phyloP scores from a whole-genome alignment of 2,113 vertebrate species.

The Mirza zaza region DNA sequence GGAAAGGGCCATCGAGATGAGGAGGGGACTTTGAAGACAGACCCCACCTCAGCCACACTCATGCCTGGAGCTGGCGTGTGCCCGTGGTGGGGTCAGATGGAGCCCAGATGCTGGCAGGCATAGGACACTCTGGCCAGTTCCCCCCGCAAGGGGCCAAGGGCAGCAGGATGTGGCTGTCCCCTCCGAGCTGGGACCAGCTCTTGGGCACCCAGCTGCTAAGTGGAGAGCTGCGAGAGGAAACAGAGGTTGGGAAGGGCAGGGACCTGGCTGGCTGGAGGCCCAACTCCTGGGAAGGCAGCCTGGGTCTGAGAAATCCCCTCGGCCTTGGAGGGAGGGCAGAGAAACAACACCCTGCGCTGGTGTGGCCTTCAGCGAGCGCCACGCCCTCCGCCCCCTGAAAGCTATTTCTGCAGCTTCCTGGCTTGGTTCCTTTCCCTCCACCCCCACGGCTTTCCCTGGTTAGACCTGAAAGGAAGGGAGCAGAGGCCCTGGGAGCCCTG shows the following conservation, averaged over 20 bases:
- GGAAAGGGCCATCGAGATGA: fast-evolving
- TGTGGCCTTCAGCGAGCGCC: neutral
- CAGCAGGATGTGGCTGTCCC: neutral
- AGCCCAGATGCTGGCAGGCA: neutral
- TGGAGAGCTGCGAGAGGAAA: neutral
- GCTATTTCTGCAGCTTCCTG: constrained; percentile 51
- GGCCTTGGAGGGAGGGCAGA: neutral
- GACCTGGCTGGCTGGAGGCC: fast-evolving
- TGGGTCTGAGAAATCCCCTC: neutral
- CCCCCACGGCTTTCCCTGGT: neutral
- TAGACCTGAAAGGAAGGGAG: neutral
- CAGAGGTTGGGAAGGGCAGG: neutral
- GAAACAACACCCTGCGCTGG: neutral
- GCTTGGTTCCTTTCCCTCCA: neutral
- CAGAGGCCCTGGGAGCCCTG: neutral
- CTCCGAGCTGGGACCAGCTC: neutral
- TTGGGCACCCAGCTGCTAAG: neutral
- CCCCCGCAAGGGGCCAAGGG: neutral
- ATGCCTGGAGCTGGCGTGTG: neutral
- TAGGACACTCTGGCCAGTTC: neutral
- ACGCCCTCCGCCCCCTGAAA: neutral
- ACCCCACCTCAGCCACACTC: too few species aligned
- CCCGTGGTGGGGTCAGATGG: fast-evolving
- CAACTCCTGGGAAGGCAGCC: neutral
- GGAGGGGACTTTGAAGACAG: neutral